phyloP scores from a whole-genome alignment of 1,140 invertebrate genomes.

The Aphis gossypii region DNA sequence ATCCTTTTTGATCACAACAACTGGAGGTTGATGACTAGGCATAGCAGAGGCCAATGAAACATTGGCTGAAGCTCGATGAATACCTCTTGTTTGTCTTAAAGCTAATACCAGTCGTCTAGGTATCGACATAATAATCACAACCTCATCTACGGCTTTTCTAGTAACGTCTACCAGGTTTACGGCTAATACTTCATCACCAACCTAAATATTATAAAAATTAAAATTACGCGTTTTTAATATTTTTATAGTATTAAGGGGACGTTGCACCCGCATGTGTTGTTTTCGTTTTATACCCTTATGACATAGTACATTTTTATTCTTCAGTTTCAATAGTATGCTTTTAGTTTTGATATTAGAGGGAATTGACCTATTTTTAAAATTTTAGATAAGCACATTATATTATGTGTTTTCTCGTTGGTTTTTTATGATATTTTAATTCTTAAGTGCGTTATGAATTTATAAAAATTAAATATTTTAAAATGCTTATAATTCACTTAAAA shows the following conservation, averaged over 20 bases:
- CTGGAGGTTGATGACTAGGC: slow-evolving; percentile 74
- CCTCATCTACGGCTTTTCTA: slow-evolving; percentile 97
- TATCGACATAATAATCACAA: slow-evolving; percentile 99
- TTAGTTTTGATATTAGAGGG: no score
- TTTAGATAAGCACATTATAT: no score
- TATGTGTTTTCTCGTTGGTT: no score
- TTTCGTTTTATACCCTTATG: no score
- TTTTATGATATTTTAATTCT: no score
- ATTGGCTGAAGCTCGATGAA: slow-evolving; percentile 50
- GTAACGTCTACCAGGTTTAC: slow-evolving; percentile 97
- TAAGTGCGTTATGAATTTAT: no score
- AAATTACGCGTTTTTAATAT: background rate
- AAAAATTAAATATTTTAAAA: no score
- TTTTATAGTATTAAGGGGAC: background rate
- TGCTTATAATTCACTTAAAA: no score
- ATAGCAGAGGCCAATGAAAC: slow-evolving; percentile 36
- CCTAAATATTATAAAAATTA: slow-evolving; percentile 66
- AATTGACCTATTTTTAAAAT: no score
- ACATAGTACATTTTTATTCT: no score
- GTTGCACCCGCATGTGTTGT: no score
- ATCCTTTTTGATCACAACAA: slow-evolving; percentile 92
- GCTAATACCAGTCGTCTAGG: slow-evolving; percentile 92
- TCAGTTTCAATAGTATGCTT: no score
- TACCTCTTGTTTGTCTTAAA: slow-evolving; percentile 72
- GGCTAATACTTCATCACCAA: slow-evolving; percentile 98